These are phyloP conservation scores for Ricordea florida DNA, from an alignment of 92 coral and sea anemone species.

Conservation along the genomic window DNA sequence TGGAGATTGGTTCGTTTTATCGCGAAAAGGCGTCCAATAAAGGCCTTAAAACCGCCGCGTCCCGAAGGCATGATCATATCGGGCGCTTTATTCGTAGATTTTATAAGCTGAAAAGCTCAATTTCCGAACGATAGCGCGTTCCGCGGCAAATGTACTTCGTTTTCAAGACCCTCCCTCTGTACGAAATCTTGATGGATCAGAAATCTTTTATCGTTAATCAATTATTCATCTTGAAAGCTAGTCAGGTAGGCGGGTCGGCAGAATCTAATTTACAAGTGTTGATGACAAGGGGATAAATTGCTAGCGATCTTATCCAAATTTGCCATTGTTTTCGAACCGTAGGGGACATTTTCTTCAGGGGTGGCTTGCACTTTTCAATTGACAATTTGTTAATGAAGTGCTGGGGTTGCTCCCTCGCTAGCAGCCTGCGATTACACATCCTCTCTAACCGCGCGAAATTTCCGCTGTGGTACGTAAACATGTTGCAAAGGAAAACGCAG, in stretches of 20 bases:
- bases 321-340: constrained; percentile 34
- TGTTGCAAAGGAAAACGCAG: constrained; percentile 5
- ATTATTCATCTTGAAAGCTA: constrained; percentile 49
- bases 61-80: background rate
- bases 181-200: constrained; percentile 14
- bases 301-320: constrained; percentile 58
- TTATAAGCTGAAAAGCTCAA: background rate
- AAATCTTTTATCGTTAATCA: constrained; percentile 60
- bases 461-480: constrained; percentile 68
- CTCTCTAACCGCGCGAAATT: constrained; percentile 54
- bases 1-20: background rate
- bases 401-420: constrained; percentile 51
- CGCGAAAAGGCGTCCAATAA: background rate
- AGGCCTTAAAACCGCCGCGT: background rate
- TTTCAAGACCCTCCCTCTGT: too few relatives aligned
- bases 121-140: background rate
- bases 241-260: constrained; percentile 59
- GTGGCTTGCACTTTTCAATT: constrained; percentile 54
- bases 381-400: constrained; percentile 74
- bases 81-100: constrained; percentile 5
- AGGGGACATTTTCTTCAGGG: constrained; percentile 56
- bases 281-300: constrained; percentile 71
- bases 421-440: constrained; percentile 53
- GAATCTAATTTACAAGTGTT: constrained; percentile 71
- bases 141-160: background rate